A percentile compares a stretch with the other conserved stretches of the same genome.
Evolutionary conservation across 2,797 vertebrate genomes (phyloP).

Genomic region (Emys orbicularis): DNA sequence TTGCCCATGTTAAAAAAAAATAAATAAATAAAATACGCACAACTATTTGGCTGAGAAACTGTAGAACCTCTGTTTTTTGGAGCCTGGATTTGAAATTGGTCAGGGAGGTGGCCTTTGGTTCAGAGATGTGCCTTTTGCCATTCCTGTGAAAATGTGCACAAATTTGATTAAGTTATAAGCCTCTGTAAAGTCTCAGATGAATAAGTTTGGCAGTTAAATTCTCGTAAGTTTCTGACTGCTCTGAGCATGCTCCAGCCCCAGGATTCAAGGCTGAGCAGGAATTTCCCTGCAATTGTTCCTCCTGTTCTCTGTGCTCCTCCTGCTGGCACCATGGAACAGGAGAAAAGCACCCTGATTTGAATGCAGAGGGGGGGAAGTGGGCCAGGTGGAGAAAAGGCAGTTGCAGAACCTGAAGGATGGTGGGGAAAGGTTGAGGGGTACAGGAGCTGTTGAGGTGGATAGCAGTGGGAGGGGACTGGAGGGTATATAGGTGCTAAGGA

Average conservation of each 20-base stretch:
- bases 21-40: background rate
- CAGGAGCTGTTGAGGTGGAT: background rate
- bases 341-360: background rate
- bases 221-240: background rate
- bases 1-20: background rate
- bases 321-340: background rate
- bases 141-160: background rate
- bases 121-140: background rate
- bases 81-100: background rate
- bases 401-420: background rate
- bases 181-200: background rate
- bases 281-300: background rate
- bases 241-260: background rate
- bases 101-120: background rate
- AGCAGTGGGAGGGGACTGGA: background rate
- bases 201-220: background rate
- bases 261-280: background rate
- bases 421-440: background rate
- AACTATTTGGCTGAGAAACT: background rate
- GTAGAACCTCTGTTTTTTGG: background rate
- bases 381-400: background rate
- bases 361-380: background rate
- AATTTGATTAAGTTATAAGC: background rate
- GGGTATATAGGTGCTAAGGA: background rate
- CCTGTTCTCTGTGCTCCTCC: background rate